Evolutionary conservation across 2,888 invertebrate species (phyloP), one percentile per base, ranked within the genome.

Genomic region (Stenichneumon culpator): DNA sequence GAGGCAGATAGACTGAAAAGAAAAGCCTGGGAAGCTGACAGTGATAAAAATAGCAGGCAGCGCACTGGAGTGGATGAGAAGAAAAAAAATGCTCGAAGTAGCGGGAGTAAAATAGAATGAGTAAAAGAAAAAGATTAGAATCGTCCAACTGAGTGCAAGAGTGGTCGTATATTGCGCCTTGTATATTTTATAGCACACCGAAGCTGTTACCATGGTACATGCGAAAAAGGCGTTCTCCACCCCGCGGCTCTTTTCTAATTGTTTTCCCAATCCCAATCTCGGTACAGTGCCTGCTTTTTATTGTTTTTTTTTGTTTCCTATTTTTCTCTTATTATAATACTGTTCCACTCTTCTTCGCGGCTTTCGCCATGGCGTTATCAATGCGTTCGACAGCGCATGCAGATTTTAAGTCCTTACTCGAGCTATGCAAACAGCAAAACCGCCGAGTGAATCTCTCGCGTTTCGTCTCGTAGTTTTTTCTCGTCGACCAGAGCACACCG

Each of bases 201-300:
- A 50, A 28, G 65, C 79, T 78, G 68, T 67, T 28, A 28, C 39
- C 28, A 39, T 65, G 2, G 9, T 69, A 54, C 54, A 32, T 25
- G 65, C 75, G 52, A 79, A 77, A 73, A 83, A 54, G 67, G 77
- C 69, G 72, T 83, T 57, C 36, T 57, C 74, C 65, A 68, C 68
- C 50, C 50, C 80, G 82, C 67, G 25, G 44, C 57, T 67, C 79
- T 75, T 60, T 82, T 87, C 86, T 88, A 85, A 90, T 91, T 91
- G 89, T 91, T 90, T 88, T 86, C 86, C 81, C 88, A 89, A 91
- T 90, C 87, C 84, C 74, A 86, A 80, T 44, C 63, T 78, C 36
- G n/a, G 63, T 63, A 32, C 25, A 32, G n/a, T 47, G 16, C 4
- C 44, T 16, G 28, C 16, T 28, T 5, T 22, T 14, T 11, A 16